Evolutionary conservation across 2,888 invertebrate species (phyloP), one percentile per base, ranked within the genome.

Genomic region (Ectemnius lituratus): DNA sequence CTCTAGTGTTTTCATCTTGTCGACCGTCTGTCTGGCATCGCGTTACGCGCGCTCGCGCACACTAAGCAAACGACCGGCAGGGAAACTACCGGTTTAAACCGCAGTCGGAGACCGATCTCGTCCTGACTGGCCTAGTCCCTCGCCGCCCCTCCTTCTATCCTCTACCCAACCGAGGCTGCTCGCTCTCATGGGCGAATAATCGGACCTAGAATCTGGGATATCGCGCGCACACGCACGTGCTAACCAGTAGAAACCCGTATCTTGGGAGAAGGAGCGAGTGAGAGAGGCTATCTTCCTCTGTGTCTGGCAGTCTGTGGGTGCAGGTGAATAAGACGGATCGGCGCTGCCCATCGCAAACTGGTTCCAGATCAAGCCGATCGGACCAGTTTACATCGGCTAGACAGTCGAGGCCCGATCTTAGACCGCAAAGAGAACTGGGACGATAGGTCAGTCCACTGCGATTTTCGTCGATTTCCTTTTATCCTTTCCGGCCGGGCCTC

Each of bases 331-430:
- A 83, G 79, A 77, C 73, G 71, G 73, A 83, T 73, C 70, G 70
- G 61, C 69, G 27, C 56, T 8, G 59, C 61, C 67, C 73, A 67
- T 80, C 62, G 76, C 52, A 68, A 83, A 83, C 83, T 83, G 83
- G 83, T 83, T 83, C 73, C 70, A 56, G 70, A 78, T 70, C 78
- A 68, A 68, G n/a, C 67, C 67, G 76, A 80, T 82, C 80, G 82
- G 75, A 83, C 83, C 83, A 83, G 83, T 83, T 81, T 70, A 68
- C 66, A 56, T 57, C 37, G 75, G 72, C 83, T 76, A 79, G 75
- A 76, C 75, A 37, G 8, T 52, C 52, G 65, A 75, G 60, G 66
- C 16, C 8, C 56, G 73, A 73, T 78, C 71, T 58, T 68, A 69
- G 67, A 72, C 45, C 65, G 61, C 56, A 63, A 28, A 16, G 28